phyloP scores from a whole-genome alignment of 2,113 vertebrate genomes.

The Ranitomeya variabilis region DNA sequence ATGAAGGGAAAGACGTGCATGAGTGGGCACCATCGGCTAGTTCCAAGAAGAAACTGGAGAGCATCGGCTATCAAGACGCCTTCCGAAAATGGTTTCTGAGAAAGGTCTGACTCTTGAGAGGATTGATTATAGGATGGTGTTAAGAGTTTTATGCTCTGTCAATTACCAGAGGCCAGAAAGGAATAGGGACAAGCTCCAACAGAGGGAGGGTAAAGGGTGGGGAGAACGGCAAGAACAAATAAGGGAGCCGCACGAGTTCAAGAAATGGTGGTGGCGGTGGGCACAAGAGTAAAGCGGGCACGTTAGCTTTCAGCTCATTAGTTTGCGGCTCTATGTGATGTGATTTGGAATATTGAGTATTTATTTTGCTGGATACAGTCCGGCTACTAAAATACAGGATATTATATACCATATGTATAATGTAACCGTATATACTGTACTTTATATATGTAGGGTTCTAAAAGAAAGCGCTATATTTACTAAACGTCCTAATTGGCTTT shows the following conservation, averaged over 20 bases:
- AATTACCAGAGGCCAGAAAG: background rate
- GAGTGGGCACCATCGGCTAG: constrained; percentile 1
- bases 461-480: too few relatives aligned
- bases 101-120: constrained; percentile 14
- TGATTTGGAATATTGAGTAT: background rate
- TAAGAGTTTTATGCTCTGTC: constrained; percentile 22
- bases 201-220: background rate
- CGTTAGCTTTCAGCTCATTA: background rate
- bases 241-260: background rate
- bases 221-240: background rate
- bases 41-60: constrained; percentile 23
- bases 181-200: background rate
- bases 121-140: constrained; percentile 31
- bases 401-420: too few relatives aligned
- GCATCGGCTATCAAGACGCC: constrained; percentile 6
- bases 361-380: background rate
- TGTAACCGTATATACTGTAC: too few relatives aligned
- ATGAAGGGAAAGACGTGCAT: constrained; percentile 14
- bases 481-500: too few relatives aligned
- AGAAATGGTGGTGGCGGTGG: background rate
- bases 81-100: constrained; percentile 5
- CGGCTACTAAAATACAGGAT: too few relatives aligned
- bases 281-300: background rate
- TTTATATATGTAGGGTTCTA: too few relatives aligned
- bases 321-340: background rate